A percentile compares a stretch with the other conserved stretches of the same genome.
These are phyloP conservation scores for Helobdella robusta DNA, from an alignment of 2,888 invertebrate genomes.

Conservation along the genomic window DNA sequence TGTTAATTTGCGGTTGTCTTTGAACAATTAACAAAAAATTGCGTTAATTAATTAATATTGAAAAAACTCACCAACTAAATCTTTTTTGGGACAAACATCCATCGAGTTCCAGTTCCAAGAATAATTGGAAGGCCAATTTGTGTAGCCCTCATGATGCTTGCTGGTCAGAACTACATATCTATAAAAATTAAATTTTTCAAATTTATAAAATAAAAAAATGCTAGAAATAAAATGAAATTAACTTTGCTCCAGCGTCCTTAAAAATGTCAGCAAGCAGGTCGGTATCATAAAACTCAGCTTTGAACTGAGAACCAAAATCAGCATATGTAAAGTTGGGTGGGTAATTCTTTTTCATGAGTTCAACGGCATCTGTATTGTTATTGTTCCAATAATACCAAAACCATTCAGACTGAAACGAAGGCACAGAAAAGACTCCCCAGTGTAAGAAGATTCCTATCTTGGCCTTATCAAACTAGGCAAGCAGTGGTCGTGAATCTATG, in stretches of 20 bases:
- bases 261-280: slow-evolving; percentile 74
- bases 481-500: slow-evolving; percentile 70
- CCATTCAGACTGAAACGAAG: slow-evolving; percentile 60
- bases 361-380: slow-evolving; percentile 37
- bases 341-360: slow-evolving; percentile 72
- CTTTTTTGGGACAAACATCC: slow-evolving; percentile 67
- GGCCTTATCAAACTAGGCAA: slow-evolving; percentile 76
- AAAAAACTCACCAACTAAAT: slow-evolving; percentile 61
- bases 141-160: slow-evolving; percentile 79
- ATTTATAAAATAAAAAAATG: neutral
- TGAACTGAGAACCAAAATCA: slow-evolving; percentile 77
- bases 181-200: slow-evolving; percentile 33
- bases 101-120: slow-evolving; percentile 76
- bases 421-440: slow-evolving; percentile 86
- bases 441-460: slow-evolving; percentile 87
- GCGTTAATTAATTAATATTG: too few species aligned
- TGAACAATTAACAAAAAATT: too few species aligned
- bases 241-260: slow-evolving; percentile 70
- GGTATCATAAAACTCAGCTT: slow-evolving; percentile 75
- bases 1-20: too few species aligned
- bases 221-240: too few species aligned
- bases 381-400: slow-evolving; percentile 44
- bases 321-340: slow-evolving; percentile 77
- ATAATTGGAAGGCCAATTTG: slow-evolving; percentile 70
- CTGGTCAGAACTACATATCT: slow-evolving; percentile 74